These are phyloP conservation scores for Clarias magur DNA, from an alignment of 2,113 vertebrate species.

Conservation along the genomic window DNA sequence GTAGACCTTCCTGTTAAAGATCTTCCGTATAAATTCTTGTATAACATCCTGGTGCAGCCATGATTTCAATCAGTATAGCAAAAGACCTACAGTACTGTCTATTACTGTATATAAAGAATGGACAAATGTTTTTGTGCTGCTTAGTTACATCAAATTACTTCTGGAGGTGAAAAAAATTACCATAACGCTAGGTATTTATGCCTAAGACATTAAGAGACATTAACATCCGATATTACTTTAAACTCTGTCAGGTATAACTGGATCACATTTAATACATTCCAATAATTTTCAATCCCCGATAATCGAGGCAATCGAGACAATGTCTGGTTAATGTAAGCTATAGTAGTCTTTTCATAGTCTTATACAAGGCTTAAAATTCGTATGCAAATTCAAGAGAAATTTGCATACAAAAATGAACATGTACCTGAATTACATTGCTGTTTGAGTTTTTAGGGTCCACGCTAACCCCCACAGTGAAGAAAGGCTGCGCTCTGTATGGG, in stretches of 20 bases:
- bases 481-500: slow-evolving; percentile 87
- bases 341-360: not conserved
- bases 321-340: not conserved
- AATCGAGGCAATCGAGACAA: not conserved
- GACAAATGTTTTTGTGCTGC: not conserved
- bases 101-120: not conserved
- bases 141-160: not conserved
- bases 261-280: not conserved
- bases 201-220: not conserved
- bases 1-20: not conserved
- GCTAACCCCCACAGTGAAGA: slow-evolving; percentile 89
- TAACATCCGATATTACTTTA: not conserved
- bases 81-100: not conserved
- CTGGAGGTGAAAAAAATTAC: not conserved
- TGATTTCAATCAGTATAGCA: not conserved
- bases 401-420: not conserved
- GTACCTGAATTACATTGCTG: slow-evolving; percentile 94
- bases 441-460: slow-evolving; percentile 95
- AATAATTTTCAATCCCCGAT: no score
- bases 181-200: not conserved
- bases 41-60: not conserved
- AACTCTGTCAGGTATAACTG: not conserved
- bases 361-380: not conserved
- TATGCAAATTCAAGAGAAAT: not conserved
- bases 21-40: not conserved